Percentiles rank a stretch among this genome's conserved stretches.
phyloP scores from a whole-genome alignment of 2,888 invertebrate species.

The Diogma glabrata region DNA sequence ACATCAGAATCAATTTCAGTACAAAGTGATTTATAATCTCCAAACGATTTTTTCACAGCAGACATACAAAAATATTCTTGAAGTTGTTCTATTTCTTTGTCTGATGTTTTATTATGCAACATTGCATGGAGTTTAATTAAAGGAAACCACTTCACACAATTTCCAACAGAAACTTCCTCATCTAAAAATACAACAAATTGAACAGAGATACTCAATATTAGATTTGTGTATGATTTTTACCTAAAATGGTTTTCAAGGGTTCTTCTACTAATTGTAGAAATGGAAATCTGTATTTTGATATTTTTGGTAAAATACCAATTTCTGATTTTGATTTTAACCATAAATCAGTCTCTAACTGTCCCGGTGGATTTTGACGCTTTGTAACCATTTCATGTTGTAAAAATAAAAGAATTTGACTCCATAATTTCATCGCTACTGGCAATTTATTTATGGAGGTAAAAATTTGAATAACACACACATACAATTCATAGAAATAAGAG shows the following conservation, averaged over 20 bases:
- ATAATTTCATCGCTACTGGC: conserved; percentile 31
- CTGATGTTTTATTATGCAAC: conserved; percentile 24
- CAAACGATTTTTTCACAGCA: conserved; percentile 34
- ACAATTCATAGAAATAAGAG: conserved; percentile 36
- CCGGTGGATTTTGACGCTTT: conserved; percentile 29
- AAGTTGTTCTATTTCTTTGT: conserved; percentile 26
- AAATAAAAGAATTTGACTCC: conserved; percentile 32
- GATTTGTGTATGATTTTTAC: too few species aligned
- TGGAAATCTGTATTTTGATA: conserved; percentile 35
- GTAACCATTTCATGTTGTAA: conserved; percentile 33
- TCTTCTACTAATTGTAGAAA: conserved; percentile 32
- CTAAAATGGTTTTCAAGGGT: conserved; percentile 26
- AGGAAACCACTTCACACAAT: conserved; percentile 36
- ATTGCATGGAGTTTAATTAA: conserved; percentile 31
- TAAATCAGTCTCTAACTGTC: conserved; percentile 32
- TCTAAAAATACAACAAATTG: too few species aligned
- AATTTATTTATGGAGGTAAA: conserved; percentile 28
- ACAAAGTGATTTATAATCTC: conserved; percentile 29
- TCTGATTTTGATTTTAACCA: conserved; percentile 33
- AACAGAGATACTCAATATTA: too few species aligned
- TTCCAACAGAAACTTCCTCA: conserved; percentile 32
- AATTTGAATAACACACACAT: conserved; percentile 34
- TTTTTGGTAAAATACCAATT: conserved; percentile 32
- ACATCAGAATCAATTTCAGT: conserved; percentile 22
- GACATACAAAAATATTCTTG: conserved; percentile 34